Conservation (phyloP, 1,140 invertebrate genomes). For the Trachymyrmex cornetzi region DNA sequence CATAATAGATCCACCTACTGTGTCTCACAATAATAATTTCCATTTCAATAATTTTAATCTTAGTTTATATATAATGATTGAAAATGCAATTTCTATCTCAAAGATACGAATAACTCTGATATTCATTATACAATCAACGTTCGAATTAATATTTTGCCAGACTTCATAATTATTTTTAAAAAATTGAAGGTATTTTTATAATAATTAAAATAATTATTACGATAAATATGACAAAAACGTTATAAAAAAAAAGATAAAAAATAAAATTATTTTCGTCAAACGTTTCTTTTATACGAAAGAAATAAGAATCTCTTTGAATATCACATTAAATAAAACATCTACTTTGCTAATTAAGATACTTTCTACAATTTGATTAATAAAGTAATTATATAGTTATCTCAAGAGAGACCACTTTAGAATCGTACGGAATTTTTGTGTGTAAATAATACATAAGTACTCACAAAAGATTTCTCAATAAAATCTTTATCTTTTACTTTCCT, state of each 20-base stretch:
- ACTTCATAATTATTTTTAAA: background rate
- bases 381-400: background rate
- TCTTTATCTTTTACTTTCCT: background rate
- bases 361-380: background rate
- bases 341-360: background rate
- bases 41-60: background rate
- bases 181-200: background rate
- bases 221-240: background rate
- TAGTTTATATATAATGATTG: background rate
- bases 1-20: background rate
- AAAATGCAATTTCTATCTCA: background rate
- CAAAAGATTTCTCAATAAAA: background rate
- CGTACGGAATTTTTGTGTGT: background rate
- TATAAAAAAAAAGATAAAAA: background rate
- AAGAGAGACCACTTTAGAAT: background rate
- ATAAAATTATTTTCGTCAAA: slow-evolving; percentile 13
- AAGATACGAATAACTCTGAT: background rate
- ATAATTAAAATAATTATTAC: background rate
- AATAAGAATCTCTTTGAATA: slow-evolving; percentile 4
- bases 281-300: background rate
- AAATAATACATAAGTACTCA: background rate
- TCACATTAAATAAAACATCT: background rate
- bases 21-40: background rate
- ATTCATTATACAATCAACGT: background rate
- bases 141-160: background rate